Base-by-base conservation (phyloP, 1,140 invertebrate species). In the Euwallacea similis region DNA sequence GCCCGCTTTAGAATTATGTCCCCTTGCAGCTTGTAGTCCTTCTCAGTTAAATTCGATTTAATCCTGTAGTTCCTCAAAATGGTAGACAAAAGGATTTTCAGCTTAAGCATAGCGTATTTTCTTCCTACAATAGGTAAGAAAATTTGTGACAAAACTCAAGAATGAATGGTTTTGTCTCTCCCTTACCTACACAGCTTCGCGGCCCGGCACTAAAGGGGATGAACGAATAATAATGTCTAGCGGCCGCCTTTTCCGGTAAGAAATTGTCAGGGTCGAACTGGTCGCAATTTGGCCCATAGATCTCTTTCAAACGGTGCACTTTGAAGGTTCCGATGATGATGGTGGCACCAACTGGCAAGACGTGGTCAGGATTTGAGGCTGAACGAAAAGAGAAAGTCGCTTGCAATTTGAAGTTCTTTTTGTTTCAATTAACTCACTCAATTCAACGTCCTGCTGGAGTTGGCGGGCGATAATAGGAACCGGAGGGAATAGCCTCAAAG, bases 231-330 rank as follows among this genome's bases (percentile, higher is more conserved):
- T 94, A 94, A 81, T 91, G 90, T 79, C 94, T 85, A 78, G 88
- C 88, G 61, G 90, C 87, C 59, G 88, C 88, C 67, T 88, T 89
- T 81, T 97, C 95, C 0, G 92, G 90, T 54, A 95, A 83, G 85
- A 98, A 98, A 79, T 96, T 91, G 72, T 98, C 95, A 0, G 96
- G 96, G 84, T 97, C 87, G 80, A 96, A 98, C 62, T 84, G 85
- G 42, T 92, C 86, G 0, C 96, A 92, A 79, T 98, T 91, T 0
- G 92, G 88, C 7, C 53, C 47, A 80, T 91, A 97, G 16, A 61
- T 61, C 73, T 94, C 88, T 8, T 86, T 81, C 63, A 91, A 84
- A 59, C 93, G 88, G 82, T 97, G 95, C 43, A 95, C 82, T 76
- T 89, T 88, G 77, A 86, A 91, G 0, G 85, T 87, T 0, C 74